Base-by-base conservation (phyloP, 2,113 vertebrate genomes). In the Gila orcuttii region DNA sequence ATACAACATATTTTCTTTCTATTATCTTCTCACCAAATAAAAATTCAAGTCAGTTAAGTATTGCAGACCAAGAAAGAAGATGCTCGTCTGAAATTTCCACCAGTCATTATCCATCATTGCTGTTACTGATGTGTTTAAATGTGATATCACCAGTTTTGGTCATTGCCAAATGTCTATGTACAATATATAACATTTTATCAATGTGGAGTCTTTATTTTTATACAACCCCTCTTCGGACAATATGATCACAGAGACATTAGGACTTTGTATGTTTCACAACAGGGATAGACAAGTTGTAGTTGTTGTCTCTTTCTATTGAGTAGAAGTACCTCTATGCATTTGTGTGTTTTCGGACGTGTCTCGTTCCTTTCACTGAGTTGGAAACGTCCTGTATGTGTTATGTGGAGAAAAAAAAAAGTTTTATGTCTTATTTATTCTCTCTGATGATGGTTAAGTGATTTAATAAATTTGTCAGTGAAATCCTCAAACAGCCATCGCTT, bases 391-490 rank as follows among this genome's bases (percentile, higher is more conserved):
- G 89, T 94, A 92, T 84, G 90, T 93, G 93, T 95, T 93, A 91
- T 93, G 94, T 96, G 93, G 93, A 6, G 28, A 28, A 28, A 80
- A 64, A 89, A 94, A 89, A 92, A 94, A 93, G 93, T 94, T 95
- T 95, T 94, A 94, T 96, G 96, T 97, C 94, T 96, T 96, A 97
- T 97, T 97, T 97, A 97, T 96, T 97, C 96, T 95, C 93, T 95
- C 92, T 93, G 93, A 94, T 96, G 85, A 86, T 86, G 84, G 69
- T 93, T 59, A 89, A 95, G 94, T 94, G 91, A 92, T 95, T 95
- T 94, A 96, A 99, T 99, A 99, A 98, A 99, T 96, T 96, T 96
- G 94, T 96, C 96, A 96, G 93, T 93, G 93, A 91, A 96, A 92
- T 94, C 79, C 89, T 91, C 75, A 21, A 81, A 73, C 31, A 71